Evolutionary conservation across 2,113 vertebrate genomes (phyloP), one percentile per base, ranked within the genome.

Genomic region (Peromyscus polionotus): DNA sequence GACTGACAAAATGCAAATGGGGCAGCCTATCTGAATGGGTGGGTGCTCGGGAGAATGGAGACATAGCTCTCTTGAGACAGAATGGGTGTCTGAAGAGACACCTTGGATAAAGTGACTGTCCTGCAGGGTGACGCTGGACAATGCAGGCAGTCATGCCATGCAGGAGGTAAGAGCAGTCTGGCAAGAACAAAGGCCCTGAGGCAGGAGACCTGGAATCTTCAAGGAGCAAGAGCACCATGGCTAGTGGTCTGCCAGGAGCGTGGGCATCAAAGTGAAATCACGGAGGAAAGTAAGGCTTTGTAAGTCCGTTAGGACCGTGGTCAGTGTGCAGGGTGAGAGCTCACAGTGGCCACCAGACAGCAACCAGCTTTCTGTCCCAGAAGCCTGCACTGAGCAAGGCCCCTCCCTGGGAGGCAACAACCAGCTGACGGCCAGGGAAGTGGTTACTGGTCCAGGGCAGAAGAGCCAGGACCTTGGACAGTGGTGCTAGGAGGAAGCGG

Each of bases 11-110:
- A 51, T 36, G 20, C 20, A 48, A 79, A 45, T 39, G 86, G 2
- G 72, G 16, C 19, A 63, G 45, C 77, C n/a, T 3, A 45, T 67
- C 31, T 93, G 63, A 75, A 77, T 68, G 33, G 4, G 31, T n/a
- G 42, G 28, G 5, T 48, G n/a, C 61, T 68, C 28, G 72, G 33
- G 83, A 95, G 65, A 93, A 93, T 42, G 73, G 92, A 94, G 77
- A 65, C 17, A 7, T 3, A 24, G 5, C 10, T 90, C 54, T 95
- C 76, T 73, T 84, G 88, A 86, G 39, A 93, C 92, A 42, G 14
- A 63, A 5, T 14, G 36, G 85, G 31, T n/a, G 26, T 85, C 51
- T 93, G 59, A 13, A 67, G 13, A 95, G 14, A 13, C 48, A 72
- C 19, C 76, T 59, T 19, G 86, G 67, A 42, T 31, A 51, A 85